Conservation (phyloP, 2,888 invertebrate genomes). For the Acanthosoma haemorrhoidale region DNA sequence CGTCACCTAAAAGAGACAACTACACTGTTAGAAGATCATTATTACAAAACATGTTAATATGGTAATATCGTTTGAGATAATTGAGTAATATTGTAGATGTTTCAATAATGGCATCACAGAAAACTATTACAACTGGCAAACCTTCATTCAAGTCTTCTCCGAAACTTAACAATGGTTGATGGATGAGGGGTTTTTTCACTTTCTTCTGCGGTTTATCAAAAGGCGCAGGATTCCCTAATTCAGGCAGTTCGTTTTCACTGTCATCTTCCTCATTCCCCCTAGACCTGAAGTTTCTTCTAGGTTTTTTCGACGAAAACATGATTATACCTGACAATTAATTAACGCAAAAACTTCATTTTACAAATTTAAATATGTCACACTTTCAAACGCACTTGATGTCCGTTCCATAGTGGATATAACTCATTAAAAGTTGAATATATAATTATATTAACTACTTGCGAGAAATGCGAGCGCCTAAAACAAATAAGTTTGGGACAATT, state of each 20-base stretch:
- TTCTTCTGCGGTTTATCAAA: constrained; percentile 41
- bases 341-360: too few relatives aligned
- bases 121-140: constrained; percentile 44
- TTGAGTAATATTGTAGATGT: not conserved
- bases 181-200: constrained; percentile 52
- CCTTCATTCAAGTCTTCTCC: constrained; percentile 60
- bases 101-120: constrained; percentile 19
- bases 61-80: too few relatives aligned
- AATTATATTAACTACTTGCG: too few relatives aligned
- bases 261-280: constrained; percentile 43
- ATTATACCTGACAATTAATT: too few relatives aligned
- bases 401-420: too few relatives aligned
- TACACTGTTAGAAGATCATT: not conserved
- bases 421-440: too few relatives aligned
- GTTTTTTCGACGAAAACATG: constrained; percentile 65
- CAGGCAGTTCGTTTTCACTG: constrained; percentile 42
- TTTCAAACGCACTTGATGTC: too few relatives aligned
- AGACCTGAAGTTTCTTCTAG: constrained; percentile 69
- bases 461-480: too few relatives aligned
- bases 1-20: constrained; percentile 56
- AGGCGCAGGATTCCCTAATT: constrained; percentile 14
- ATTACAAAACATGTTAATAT: not conserved
- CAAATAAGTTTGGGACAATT: too few relatives aligned
- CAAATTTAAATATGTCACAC: too few relatives aligned
- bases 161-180: constrained; percentile 65